A percentile compares a stretch with the other conserved stretches of the same genome.
phyloP scores from a whole-genome alignment of 2,113 vertebrate species.

The Microcebus ravelobensis region DNA sequence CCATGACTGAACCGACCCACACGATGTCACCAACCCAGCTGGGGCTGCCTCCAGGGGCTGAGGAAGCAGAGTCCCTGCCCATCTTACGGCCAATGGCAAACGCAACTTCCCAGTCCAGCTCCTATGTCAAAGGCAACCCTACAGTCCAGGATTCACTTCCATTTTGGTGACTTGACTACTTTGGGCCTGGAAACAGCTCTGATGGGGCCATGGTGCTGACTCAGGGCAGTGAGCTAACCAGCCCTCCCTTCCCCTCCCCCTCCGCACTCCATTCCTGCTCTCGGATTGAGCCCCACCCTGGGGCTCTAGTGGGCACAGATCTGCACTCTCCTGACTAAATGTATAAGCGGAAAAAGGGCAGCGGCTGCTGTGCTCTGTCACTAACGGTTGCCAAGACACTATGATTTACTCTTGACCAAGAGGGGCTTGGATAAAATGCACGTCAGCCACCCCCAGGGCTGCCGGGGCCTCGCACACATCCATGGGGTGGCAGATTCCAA shows the following conservation, averaged over 20 bases:
- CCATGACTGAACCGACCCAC: background rate
- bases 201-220: background rate
- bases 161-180: background rate
- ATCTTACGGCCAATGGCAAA: background rate
- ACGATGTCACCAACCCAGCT: rapidly evolving
- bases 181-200: background rate
- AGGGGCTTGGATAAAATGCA: constrained; percentile 53
- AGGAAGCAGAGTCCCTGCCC: background rate
- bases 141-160: background rate
- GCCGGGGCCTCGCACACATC: rapidly evolving
- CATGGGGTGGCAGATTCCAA: background rate
- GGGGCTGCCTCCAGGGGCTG: background rate
- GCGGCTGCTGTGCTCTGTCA: background rate
- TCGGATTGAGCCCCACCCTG: rapidly evolving
- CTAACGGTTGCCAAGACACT: background rate
- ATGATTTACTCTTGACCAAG: constrained; percentile 58
- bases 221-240: background rate
- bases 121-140: rapidly evolving
- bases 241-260: too few species aligned
- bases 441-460: background rate
- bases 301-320: background rate
- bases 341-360: background rate
- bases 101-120: background rate
- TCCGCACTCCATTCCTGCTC: background rate
- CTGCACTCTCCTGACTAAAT: too few species aligned